Conservation (phyloP, 2,113 vertebrate species). For the Pionites leucogaster region DNA sequence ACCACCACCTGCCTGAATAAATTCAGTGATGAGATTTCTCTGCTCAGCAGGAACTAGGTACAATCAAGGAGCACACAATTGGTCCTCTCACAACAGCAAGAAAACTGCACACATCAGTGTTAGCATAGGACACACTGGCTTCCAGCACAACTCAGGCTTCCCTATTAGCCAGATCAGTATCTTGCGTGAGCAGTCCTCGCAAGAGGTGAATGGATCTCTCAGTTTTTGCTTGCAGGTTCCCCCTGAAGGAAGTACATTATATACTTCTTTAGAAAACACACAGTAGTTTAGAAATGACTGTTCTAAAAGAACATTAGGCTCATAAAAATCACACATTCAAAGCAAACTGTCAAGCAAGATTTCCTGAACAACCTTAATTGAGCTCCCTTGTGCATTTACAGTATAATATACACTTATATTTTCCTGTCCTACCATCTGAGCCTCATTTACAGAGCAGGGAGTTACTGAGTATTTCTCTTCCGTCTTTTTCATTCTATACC, state of each 20-base stretch:
- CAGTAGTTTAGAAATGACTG: neutral
- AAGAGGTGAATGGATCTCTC: neutral
- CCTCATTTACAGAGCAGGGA: neutral
- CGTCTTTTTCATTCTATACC: neutral
- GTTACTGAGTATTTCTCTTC: neutral
- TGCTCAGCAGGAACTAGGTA: neutral
- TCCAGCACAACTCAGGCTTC: neutral
- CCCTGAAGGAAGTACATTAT: neutral
- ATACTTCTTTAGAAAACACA: neutral
- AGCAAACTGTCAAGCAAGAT: conserved; percentile 17
- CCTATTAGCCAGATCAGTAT: neutral
- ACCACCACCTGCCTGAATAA: neutral
- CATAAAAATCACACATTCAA: conserved; percentile 29
- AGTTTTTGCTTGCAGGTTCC: neutral
- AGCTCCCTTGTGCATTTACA: conserved; percentile 11
- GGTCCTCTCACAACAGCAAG: neutral
- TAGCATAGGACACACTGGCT: neutral
- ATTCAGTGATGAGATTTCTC: neutral
- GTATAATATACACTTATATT: neutral
- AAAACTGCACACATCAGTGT: neutral
- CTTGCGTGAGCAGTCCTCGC: neutral
- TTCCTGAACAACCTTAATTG: conserved; percentile 24
- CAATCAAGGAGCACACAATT: fast-evolving
- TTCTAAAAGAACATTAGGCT: neutral
- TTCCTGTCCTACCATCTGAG: neutral